Percentiles rank a stretch among this genome's conserved stretches.
Evolutionary conservation across 2,797 vertebrate genomes (phyloP).

Genomic region (Sylvilagus floridanus): DNA sequence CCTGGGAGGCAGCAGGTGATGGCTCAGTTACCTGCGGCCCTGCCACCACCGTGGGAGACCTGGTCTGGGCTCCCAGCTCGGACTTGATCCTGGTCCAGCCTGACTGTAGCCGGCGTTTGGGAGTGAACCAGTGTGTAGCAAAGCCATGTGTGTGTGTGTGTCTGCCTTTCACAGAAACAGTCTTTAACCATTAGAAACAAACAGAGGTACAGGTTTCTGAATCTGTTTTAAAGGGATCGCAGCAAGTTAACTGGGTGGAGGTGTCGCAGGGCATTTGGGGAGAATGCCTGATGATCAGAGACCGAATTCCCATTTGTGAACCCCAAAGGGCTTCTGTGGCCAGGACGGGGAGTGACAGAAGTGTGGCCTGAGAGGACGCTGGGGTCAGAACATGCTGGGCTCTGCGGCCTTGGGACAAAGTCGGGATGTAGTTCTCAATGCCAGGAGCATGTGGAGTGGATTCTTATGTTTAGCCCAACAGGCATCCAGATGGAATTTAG

Average conservation of each 20-base stretch:
- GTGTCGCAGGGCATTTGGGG: background rate
- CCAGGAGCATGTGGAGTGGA: background rate
- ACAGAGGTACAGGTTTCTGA: background rate
- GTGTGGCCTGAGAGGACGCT: background rate
- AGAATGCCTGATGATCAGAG: background rate
- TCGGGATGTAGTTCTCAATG: conserved; percentile 2
- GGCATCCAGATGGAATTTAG: background rate
- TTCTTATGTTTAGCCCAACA: conserved; percentile 23
- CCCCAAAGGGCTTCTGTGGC: background rate
- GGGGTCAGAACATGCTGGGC: background rate
- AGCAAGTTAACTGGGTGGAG: background rate
- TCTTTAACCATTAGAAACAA: too few relatives aligned
- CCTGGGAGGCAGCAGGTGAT: too few relatives aligned
- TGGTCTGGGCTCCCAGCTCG: too few relatives aligned
- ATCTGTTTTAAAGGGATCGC: background rate
- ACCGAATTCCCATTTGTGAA: background rate
- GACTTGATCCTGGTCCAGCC: too few relatives aligned
- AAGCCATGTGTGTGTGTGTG: too few relatives aligned
- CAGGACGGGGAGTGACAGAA: background rate
- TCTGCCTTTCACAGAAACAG: too few relatives aligned
- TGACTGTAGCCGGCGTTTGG: too few relatives aligned
- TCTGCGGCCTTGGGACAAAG: background rate
- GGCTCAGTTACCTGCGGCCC: too few relatives aligned
- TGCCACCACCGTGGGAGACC: too few relatives aligned
- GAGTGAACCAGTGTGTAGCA: too few relatives aligned